Conservation (phyloP, 1,140 invertebrate species). For the Hypsibius dujardini region DNA sequence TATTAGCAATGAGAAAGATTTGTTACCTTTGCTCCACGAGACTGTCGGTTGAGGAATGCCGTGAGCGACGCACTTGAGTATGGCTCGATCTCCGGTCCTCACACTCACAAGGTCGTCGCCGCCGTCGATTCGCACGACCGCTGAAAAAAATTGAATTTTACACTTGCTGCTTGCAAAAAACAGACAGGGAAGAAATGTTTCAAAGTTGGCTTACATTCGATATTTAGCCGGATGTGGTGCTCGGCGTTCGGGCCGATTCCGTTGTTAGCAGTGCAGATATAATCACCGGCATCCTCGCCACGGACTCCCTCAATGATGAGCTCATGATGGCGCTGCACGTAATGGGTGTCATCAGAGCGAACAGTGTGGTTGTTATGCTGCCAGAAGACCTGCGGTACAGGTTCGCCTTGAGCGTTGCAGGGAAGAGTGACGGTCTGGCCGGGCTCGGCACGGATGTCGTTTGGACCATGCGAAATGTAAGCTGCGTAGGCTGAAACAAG, state of each 20-base stretch:
- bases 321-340: neutral
- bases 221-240: neutral
- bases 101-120: constrained; percentile 17
- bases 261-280: constrained; percentile 70
- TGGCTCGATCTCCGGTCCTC: constrained; percentile 31
- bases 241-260: constrained; percentile 49
- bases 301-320: neutral
- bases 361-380: constrained; percentile 8
- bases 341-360: neutral
- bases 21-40: constrained; percentile 47
- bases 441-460: neutral
- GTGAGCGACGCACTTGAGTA: constrained; percentile 49
- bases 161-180: neutral
- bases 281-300: constrained; percentile 19
- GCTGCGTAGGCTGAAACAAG: neutral
- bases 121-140: constrained; percentile 9
- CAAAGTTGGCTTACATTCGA: neutral
- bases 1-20: no score
- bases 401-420: constrained; percentile 54
- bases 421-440: constrained; percentile 40
- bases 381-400: constrained; percentile 55
- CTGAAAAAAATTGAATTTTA: constrained; percentile 2
- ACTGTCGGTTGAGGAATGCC: constrained; percentile 55
- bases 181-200: neutral
- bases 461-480: neutral